Percentiles rank a stretch among this genome's conserved stretches.
Conservation (phyloP, 2,888 invertebrate genomes). For the Drosophila pegasa region DNA sequence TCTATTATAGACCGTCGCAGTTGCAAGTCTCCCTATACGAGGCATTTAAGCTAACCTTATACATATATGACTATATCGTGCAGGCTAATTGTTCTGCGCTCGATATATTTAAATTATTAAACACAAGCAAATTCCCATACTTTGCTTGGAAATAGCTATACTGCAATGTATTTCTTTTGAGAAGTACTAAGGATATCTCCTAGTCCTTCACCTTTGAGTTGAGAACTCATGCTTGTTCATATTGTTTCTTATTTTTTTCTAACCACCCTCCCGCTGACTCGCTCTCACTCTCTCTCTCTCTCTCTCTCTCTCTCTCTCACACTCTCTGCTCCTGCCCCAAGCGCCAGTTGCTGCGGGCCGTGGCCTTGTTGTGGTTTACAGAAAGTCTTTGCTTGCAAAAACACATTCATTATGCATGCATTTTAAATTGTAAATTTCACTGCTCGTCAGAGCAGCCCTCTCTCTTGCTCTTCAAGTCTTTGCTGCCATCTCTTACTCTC, state of each 20-base stretch:
- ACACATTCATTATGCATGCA: constrained; percentile 76
- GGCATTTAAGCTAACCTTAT: no score
- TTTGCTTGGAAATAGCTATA: no score
- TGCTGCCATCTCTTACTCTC: neutral
- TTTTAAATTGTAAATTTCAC: constrained; percentile 76
- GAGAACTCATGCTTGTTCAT: neutral
- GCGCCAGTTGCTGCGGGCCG: constrained; percentile 36
- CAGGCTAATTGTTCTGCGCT: no score
- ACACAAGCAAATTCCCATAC: no score
- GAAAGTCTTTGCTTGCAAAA: constrained; percentile 70
- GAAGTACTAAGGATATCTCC: neutral
- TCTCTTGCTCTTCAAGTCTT: no score
- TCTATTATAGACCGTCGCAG: neutral
- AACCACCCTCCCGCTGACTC: constrained; percentile 1
- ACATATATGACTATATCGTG: no score
- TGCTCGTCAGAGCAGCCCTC: constrained; percentile 37
- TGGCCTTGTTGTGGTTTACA: constrained; percentile 50
- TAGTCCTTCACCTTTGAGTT: neutral
- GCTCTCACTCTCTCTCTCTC: constrained; percentile 5
- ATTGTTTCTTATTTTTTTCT: neutral
- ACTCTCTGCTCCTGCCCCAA: neutral
- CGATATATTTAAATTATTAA: no score
- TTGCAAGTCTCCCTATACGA: no score
- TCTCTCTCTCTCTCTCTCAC: neutral
- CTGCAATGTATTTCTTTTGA: neutral